These are phyloP conservation scores for Hippopotamyrus pictus DNA, from an alignment of 2,797 vertebrate genomes.

Conservation along the genomic window DNA sequence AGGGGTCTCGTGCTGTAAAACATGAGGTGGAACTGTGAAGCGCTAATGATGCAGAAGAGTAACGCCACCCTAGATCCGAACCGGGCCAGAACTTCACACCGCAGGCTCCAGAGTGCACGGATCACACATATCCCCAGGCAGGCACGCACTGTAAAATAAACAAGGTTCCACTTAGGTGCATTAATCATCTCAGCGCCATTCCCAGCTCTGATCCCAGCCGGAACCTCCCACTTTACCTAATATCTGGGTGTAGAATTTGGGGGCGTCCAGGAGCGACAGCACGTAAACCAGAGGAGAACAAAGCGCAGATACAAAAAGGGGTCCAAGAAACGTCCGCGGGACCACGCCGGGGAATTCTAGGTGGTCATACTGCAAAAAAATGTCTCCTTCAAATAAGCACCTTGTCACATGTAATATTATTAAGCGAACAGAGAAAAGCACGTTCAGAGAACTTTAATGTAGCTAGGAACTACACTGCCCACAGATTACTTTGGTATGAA, in stretches of 20 bases:
- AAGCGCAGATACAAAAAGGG: slow-evolving; percentile 70
- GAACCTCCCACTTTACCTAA: slow-evolving; percentile 58
- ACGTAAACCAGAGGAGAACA: slow-evolving; percentile 68
- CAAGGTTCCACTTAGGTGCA: not conserved
- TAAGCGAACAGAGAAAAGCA: not conserved
- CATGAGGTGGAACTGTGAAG: slow-evolving; percentile 93
- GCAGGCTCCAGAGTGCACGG: slow-evolving; percentile 74
- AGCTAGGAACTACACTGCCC: not conserved
- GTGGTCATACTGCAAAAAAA: slow-evolving; percentile 80
- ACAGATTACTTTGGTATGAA: not conserved
- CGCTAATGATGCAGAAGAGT: slow-evolving; percentile 78
- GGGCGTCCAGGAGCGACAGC: slow-evolving; percentile 63
- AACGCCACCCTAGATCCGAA: slow-evolving; percentile 77
- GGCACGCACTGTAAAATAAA: slow-evolving; percentile 66
- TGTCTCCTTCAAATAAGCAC: not conserved
- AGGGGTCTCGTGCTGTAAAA: slow-evolving; percentile 93
- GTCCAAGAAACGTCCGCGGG: slow-evolving; percentile 86
- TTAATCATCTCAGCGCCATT: not conserved
- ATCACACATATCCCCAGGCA: slow-evolving; percentile 75
- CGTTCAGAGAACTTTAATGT: not conserved
- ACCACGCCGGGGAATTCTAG: slow-evolving; percentile 93
- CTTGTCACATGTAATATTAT: not conserved
- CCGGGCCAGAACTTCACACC: slow-evolving; percentile 77
- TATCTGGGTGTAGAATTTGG: slow-evolving; percentile 84
- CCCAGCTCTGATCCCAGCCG: not conserved